Conservation (phyloP, 2,113 vertebrate species). For the Indicator indicator region DNA sequence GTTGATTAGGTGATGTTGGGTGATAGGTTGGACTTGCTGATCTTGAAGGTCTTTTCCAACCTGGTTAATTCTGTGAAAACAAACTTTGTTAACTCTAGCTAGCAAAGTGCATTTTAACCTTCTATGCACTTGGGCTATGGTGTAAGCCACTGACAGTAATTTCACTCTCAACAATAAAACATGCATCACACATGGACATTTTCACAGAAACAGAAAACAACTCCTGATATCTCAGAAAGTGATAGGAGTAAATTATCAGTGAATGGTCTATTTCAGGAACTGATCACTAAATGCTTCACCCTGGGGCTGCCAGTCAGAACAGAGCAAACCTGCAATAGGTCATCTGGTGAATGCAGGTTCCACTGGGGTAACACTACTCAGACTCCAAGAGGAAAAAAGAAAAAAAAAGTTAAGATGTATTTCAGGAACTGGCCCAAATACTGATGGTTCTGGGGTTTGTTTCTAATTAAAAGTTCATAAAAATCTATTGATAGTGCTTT, state of each 20-base stretch:
- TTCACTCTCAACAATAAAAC: background rate
- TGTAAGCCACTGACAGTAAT: background rate
- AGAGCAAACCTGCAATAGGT: background rate
- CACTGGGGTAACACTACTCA: background rate
- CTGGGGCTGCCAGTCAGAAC: background rate
- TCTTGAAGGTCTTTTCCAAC: too few species aligned
- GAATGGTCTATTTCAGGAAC: background rate
- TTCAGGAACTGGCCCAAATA: background rate
- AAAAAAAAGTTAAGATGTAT: background rate
- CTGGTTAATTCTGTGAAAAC: background rate
- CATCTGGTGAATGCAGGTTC: background rate
- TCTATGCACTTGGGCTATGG: background rate
- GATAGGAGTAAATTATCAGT: background rate
- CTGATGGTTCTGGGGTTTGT: background rate
- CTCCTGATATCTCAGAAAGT: background rate
- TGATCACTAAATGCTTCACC: background rate
- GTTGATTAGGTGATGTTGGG: background rate
- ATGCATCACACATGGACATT: accelerated
- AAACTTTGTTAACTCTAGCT: background rate
- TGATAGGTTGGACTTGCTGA: too few species aligned
- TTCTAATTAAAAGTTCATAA: constrained; percentile 34
- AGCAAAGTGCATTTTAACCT: background rate
- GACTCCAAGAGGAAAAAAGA: background rate
- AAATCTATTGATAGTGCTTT: constrained; percentile 36
- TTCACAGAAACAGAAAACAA: background rate